These are phyloP conservation scores for Etia nguti DNA, from an alignment of 2,113 vertebrate species.

Conservation along the genomic window DNA sequence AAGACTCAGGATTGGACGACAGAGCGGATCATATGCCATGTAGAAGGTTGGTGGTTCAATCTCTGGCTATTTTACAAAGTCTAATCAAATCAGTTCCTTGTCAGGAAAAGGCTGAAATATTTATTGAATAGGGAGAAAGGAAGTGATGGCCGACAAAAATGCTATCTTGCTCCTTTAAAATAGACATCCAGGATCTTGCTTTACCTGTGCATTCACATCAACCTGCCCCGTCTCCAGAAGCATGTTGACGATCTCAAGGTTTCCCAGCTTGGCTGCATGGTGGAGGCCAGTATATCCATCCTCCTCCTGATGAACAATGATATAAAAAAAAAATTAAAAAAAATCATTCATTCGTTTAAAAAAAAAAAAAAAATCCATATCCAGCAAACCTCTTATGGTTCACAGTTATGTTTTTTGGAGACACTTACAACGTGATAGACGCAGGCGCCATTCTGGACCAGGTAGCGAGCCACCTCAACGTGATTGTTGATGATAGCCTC, in stretches of 20 bases:
- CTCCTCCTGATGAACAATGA: constrained; percentile 73
- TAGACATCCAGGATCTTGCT: background rate
- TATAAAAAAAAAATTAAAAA: background rate
- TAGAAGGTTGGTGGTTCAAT: background rate
- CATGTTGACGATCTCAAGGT: constrained; percentile 81
- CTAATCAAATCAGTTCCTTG: background rate
- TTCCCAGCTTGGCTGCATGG: constrained; percentile 87
- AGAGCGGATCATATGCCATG: background rate
- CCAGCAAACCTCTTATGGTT: background rate
- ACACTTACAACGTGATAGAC: constrained; percentile 81
- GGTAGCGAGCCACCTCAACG: constrained; percentile 78
- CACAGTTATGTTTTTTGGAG: background rate
- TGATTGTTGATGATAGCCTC: constrained; percentile 87
- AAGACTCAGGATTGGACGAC: background rate
- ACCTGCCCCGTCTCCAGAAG: constrained; percentile 87
- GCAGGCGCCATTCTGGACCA: constrained; percentile 81
- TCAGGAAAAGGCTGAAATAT: background rate
- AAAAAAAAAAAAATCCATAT: background rate
- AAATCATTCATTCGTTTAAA: rapidly evolving
- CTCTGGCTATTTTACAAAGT: background rate
- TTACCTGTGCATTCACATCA: constrained; percentile 88
- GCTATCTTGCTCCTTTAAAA: background rate
- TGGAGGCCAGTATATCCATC: constrained; percentile 90
- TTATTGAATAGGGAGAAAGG: background rate
- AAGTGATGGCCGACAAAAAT: background rate